These are phyloP conservation scores for Microtus californicus DNA, from an alignment of 2,797 vertebrate genomes.

Conservation along the genomic window DNA sequence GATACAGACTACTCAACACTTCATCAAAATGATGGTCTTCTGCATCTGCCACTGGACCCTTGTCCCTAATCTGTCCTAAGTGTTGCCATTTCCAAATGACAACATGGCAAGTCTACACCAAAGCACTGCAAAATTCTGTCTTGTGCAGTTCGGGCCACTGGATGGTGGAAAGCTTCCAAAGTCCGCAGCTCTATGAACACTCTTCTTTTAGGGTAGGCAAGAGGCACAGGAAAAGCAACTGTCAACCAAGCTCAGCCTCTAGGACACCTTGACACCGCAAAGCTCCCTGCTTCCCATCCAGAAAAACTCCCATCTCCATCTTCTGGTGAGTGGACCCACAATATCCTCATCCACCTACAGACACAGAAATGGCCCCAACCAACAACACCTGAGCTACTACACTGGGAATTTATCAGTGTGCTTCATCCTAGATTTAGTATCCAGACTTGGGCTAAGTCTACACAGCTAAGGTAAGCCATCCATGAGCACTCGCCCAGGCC, in stretches of 20 bases:
- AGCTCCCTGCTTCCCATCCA: neutral
- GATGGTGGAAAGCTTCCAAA: neutral
- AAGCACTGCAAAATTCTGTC: neutral
- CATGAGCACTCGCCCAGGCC: neutral
- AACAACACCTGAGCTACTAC: neutral
- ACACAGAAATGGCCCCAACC: constrained; percentile 19
- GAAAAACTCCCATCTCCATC: neutral
- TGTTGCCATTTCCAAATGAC: constrained; percentile 37
- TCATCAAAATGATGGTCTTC: constrained; percentile 18
- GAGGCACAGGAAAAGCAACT: constrained; percentile 23
- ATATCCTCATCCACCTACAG: neutral
- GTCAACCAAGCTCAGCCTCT: neutral
- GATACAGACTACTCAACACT: constrained; percentile 39
- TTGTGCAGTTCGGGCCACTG: neutral
- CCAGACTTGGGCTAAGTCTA: neutral
- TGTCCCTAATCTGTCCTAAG: constrained; percentile 14
- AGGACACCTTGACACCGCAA: neutral
- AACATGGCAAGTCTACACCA: neutral
- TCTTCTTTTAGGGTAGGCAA: neutral
- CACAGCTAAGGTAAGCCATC: neutral
- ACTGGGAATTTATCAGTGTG: neutral
- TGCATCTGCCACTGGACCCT: neutral
- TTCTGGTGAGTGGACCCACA: neutral
- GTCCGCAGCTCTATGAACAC: neutral
- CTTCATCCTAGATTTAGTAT: constrained; percentile 36